Conservation (phyloP, 2,888 invertebrate genomes). For the Pseudolycoriella hygida region DNA sequence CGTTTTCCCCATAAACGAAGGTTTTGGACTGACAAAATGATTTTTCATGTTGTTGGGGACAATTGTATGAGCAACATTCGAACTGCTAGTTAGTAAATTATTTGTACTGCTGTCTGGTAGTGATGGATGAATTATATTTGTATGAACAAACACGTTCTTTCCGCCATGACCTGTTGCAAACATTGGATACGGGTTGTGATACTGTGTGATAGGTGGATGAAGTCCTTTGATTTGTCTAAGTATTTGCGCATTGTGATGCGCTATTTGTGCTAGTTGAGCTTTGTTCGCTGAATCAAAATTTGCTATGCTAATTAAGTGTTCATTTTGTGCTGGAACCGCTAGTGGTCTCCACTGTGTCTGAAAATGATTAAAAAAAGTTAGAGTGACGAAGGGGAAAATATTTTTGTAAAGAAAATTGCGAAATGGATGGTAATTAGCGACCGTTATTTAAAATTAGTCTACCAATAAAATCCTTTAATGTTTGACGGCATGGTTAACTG, state of each 20-base stretch:
- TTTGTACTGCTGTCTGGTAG: neutral
- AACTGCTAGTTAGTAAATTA: slow-evolving; percentile 9
- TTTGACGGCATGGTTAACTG: no score
- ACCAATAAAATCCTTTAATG: no score
- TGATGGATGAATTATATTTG: neutral
- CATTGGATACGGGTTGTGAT: slow-evolving; percentile 8
- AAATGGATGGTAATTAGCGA: no score
- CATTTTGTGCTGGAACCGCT: slow-evolving; percentile 6
- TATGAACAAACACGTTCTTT: neutral
- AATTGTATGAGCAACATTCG: slow-evolving; percentile 10
- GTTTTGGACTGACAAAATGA: slow-evolving; percentile 6
- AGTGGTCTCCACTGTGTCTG: slow-evolving; percentile 9
- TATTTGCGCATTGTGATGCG: slow-evolving; percentile 11
- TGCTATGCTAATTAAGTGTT: slow-evolving; percentile 9
- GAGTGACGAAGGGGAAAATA: no score
- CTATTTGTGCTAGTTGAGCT: slow-evolving; percentile 10
- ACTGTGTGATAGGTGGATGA: slow-evolving; percentile 9
- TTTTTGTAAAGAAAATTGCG: no score
- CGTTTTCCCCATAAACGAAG: slow-evolving; percentile 8
- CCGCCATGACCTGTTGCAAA: slow-evolving; percentile 4
- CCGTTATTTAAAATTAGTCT: no score
- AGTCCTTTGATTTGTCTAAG: slow-evolving; percentile 10
- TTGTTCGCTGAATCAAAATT: slow-evolving; percentile 9
- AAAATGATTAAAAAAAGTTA: neutral
- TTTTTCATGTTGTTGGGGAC: slow-evolving; percentile 8